phyloP scores from a whole-genome alignment of 2,113 vertebrate species.

The Chaenogobius annularis region DNA sequence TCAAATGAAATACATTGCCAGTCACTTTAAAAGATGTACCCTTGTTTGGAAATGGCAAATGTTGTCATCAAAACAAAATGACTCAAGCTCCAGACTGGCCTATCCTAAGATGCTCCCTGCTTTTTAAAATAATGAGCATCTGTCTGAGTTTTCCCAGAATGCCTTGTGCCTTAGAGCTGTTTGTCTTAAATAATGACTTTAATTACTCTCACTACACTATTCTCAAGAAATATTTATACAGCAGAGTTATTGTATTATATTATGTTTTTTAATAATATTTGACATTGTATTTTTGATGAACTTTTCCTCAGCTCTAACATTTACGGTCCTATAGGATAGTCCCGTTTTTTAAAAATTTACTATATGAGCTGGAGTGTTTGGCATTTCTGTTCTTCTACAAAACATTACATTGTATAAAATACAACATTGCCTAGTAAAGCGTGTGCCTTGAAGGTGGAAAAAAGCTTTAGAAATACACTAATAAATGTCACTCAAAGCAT shows the following conservation, averaged over 20 bases:
- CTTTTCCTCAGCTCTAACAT: no score
- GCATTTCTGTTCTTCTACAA: no score
- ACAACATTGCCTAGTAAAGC: no score
- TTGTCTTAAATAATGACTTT: conserved; percentile 6
- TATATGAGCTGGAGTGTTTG: no score
- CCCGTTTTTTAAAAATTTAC: no score
- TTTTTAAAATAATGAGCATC: background rate
- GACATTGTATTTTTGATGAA: no score
- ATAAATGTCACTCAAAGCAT: no score
- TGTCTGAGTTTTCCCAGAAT: conserved; percentile 12
- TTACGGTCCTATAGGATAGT: no score
- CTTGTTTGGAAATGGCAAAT: background rate
- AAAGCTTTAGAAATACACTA: no score
- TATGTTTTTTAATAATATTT: no score
- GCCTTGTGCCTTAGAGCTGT: background rate
- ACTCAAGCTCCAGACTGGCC: background rate
- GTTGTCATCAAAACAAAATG: background rate
- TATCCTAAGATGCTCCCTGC: background rate
- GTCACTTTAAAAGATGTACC: background rate
- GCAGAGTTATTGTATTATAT: background rate
- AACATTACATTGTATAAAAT: no score
- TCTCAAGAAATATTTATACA: background rate
- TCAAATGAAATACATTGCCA: background rate
- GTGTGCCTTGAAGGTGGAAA: no score
- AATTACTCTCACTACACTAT: background rate